Conservation (phyloP, 2,113 vertebrate species). For the Mus pahari region DNA sequence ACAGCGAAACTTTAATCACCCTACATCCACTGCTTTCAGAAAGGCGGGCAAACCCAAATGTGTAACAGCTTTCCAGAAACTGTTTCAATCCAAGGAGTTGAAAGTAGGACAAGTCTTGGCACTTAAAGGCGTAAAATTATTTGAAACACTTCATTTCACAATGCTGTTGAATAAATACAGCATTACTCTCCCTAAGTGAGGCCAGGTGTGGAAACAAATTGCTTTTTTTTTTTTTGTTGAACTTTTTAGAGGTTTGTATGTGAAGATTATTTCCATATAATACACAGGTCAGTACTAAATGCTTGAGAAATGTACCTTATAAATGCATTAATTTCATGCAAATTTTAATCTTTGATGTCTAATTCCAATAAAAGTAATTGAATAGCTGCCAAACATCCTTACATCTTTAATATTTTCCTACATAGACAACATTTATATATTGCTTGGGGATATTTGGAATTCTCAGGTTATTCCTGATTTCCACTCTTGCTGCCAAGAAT, state of each 20-base stretch:
- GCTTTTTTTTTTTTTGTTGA: background rate
- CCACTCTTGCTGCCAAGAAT: slow-evolving; percentile 31
- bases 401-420: background rate
- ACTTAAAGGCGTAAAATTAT: slow-evolving; percentile 77
- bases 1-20: slow-evolving; percentile 2
- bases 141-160: slow-evolving; percentile 80
- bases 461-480: slow-evolving; percentile 45
- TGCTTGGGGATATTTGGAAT: slow-evolving; percentile 40
- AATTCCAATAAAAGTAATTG: slow-evolving; percentile 19
- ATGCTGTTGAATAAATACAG: slow-evolving; percentile 81
- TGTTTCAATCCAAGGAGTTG: slow-evolving; percentile 69
- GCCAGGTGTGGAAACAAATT: slow-evolving; percentile 81
- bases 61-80: slow-evolving; percentile 62
- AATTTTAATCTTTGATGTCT: slow-evolving; percentile 55
- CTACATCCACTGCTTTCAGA: slow-evolving; percentile 42
- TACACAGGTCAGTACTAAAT: slow-evolving; percentile 35
- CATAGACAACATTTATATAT: slow-evolving; percentile 39
- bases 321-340: slow-evolving; percentile 53
- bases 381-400: slow-evolving; percentile 25
- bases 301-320: slow-evolving; percentile 34
- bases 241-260: slow-evolving; percentile 49
- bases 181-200: slow-evolving; percentile 79
- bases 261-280: slow-evolving; percentile 53
- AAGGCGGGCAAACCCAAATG: slow-evolving; percentile 54
- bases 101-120: slow-evolving; percentile 77